Evolutionary conservation across 2,888 invertebrate species (phyloP).

Genomic region (Leptura quadrifasciata): DNA sequence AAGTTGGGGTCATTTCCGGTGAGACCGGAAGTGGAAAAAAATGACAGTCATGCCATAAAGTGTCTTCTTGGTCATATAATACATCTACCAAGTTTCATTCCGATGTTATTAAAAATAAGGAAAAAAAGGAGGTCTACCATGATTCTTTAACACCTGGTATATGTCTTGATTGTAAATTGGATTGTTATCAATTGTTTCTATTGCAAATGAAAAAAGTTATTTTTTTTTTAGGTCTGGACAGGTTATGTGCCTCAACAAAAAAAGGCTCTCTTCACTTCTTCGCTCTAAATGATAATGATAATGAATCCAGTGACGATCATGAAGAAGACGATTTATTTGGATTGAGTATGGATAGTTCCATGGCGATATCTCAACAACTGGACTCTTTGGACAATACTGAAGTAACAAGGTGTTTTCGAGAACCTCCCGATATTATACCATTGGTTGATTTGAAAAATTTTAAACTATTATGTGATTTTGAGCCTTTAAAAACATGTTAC

Average conservation of each 20-base stretch:
- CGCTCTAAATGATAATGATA: slow-evolving; percentile 83
- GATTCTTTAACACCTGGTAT: no score
- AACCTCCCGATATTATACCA: slow-evolving; percentile 66
- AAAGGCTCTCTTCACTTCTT: slow-evolving; percentile 90
- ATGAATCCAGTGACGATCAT: slow-evolving; percentile 82
- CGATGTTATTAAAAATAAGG: no score
- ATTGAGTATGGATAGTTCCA: slow-evolving; percentile 52
- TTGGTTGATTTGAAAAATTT: slow-evolving; percentile 76
- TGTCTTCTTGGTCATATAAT: no score
- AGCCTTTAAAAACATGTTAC: slow-evolving; percentile 79
- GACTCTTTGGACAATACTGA: slow-evolving; percentile 65
- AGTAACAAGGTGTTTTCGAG: slow-evolving; percentile 66
- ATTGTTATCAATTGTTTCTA: no score
- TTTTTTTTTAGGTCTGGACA: slow-evolving; percentile 80
- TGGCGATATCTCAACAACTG: slow-evolving; percentile 48
- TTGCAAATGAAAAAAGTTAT: background rate
- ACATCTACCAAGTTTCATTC: no score
- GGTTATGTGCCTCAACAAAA: slow-evolving; percentile 89
- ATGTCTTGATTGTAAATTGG: no score
- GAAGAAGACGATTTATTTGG: slow-evolving; percentile 80
- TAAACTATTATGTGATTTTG: slow-evolving; percentile 86
- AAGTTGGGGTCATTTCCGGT: no score
- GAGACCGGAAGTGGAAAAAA: no score
- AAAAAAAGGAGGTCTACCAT: no score
- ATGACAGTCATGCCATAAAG: no score